A percentile compares a stretch with the other conserved stretches of the same genome.
These are phyloP conservation scores for Pangasianodon hypophthalmus DNA, from an alignment of 2,113 vertebrate species.

Conservation along the genomic window DNA sequence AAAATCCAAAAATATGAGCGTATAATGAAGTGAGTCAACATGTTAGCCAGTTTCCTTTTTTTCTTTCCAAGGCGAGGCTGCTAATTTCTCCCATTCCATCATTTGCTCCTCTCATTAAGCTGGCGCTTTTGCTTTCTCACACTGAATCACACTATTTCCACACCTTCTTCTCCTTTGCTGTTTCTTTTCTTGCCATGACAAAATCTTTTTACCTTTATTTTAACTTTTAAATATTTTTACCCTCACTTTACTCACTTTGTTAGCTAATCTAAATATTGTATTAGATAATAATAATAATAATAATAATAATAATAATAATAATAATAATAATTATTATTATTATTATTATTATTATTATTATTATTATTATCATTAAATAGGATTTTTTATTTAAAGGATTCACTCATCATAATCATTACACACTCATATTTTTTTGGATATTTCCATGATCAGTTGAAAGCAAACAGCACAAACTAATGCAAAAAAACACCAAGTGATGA, in stretches of 20 bases:
- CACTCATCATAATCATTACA: too few relatives aligned
- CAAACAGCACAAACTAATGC: too few relatives aligned
- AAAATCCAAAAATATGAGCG: conserved; percentile 18
- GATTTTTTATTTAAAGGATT: too few relatives aligned
- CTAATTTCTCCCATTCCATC: conserved; percentile 46
- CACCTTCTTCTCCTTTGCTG: not conserved
- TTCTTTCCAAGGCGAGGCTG: not conserved
- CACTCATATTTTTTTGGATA: too few relatives aligned
- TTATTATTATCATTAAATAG: too few relatives aligned
- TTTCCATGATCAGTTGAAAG: too few relatives aligned
- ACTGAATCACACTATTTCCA: conserved; percentile 41
- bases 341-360: not conserved
- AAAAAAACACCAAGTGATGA: too few relatives aligned
- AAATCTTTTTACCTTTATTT: conserved; percentile 18
- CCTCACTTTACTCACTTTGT: not conserved
- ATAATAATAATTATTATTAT: too few relatives aligned
- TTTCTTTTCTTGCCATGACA: not conserved
- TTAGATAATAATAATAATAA: not conserved
- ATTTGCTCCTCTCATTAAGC: conserved; percentile 42
- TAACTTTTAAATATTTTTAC: not conserved
- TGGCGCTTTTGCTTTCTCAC: conserved; percentile 12
- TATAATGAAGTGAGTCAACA: conserved; percentile 30
- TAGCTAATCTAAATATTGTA: not conserved
- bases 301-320: too few relatives aligned
- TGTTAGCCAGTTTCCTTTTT: conserved; percentile 22